A percentile compares a stretch with the other conserved stretches of the same genome.
phyloP scores from a whole-genome alignment of 1,140 invertebrate genomes.

The Drosophila bifasciata region DNA sequence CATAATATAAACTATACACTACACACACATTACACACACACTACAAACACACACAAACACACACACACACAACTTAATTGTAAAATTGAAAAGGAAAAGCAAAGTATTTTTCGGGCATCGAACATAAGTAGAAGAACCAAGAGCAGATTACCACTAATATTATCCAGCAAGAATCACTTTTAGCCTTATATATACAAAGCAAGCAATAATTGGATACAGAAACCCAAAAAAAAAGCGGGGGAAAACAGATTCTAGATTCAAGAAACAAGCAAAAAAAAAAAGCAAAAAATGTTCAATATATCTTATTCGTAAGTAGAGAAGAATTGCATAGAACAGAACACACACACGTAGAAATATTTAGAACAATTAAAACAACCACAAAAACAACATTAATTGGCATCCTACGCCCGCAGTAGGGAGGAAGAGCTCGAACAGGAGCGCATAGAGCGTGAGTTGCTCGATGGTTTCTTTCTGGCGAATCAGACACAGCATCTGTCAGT shows the following conservation, averaged over 20 bases:
- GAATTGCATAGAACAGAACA: neutral
- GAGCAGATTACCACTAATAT: slow-evolving; percentile 28
- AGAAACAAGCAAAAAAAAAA: slow-evolving; percentile 4
- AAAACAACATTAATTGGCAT: slow-evolving; percentile 1
- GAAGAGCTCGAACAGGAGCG: too few species aligned
- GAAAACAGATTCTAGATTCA: neutral
- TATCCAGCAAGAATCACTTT: slow-evolving; percentile 55
- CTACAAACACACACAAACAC: slow-evolving; percentile 20
- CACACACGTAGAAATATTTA: neutral
- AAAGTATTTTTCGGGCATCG: slow-evolving; percentile 61
- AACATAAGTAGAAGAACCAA: slow-evolving; percentile 8
- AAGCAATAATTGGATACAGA: slow-evolving; percentile 36
- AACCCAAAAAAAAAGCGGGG: neutral
- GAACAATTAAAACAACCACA: neutral
- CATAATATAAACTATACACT: slow-evolving; percentile 39
- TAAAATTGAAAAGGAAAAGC: slow-evolving; percentile 31
- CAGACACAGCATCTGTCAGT: too few species aligned
- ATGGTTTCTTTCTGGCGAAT: too few species aligned
- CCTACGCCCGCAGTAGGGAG: neutral
- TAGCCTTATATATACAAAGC: slow-evolving; percentile 72
- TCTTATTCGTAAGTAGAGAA: slow-evolving; percentile 30
- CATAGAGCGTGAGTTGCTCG: too few species aligned
- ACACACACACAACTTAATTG: slow-evolving; percentile 7
- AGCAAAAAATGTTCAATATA: slow-evolving; percentile 12
- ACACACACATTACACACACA: neutral